These are phyloP conservation scores for Sebastes matsubarae DNA, from an alignment of 2,797 vertebrate species.

Conservation along the genomic window DNA sequence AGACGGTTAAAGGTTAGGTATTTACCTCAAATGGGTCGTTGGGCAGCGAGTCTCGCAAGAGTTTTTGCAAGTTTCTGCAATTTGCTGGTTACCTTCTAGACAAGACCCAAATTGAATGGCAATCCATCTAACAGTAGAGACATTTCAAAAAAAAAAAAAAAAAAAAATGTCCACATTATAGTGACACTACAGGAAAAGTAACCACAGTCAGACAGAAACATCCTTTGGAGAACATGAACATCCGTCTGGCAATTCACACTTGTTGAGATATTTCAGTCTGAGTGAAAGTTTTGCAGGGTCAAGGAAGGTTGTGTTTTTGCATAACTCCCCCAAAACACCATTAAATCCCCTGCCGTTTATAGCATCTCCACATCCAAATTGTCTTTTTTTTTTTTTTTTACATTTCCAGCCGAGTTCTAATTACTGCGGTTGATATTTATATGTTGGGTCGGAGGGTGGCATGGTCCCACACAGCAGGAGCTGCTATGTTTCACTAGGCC, in stretches of 20 bases:
- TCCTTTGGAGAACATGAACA: neutral
- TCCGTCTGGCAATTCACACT: neutral
- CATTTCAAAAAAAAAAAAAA: neutral
- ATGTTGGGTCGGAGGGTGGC: slow-evolving; percentile 29
- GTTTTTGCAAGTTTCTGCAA: too few species aligned
- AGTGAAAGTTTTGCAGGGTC: slow-evolving; percentile 1
- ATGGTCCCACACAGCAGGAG: slow-evolving; percentile 34
- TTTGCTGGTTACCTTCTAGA: too few species aligned
- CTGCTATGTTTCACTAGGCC: slow-evolving; percentile 43
- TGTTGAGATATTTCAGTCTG: neutral
- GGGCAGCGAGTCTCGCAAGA: too few species aligned
- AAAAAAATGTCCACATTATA: neutral
- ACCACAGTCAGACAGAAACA: neutral
- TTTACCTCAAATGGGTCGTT: too few species aligned
- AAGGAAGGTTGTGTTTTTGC: slow-evolving; percentile 39
- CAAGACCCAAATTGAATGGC: neutral
- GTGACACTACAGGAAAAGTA: neutral
- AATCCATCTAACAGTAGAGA: neutral
- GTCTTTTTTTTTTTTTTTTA: slow-evolving; percentile 37
- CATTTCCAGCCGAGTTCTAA: slow-evolving; percentile 63
- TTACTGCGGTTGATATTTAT: slow-evolving; percentile 66
- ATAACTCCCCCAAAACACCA: slow-evolving; percentile 50
- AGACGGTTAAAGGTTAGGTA: too few species aligned
- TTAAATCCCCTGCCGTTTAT: slow-evolving; percentile 58
- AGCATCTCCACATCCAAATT: slow-evolving; percentile 38